Evolutionary conservation across 2,888 invertebrate genomes (phyloP), one percentile per base, ranked within the genome.

Genomic region (Oegoconia quadripuncta): DNA sequence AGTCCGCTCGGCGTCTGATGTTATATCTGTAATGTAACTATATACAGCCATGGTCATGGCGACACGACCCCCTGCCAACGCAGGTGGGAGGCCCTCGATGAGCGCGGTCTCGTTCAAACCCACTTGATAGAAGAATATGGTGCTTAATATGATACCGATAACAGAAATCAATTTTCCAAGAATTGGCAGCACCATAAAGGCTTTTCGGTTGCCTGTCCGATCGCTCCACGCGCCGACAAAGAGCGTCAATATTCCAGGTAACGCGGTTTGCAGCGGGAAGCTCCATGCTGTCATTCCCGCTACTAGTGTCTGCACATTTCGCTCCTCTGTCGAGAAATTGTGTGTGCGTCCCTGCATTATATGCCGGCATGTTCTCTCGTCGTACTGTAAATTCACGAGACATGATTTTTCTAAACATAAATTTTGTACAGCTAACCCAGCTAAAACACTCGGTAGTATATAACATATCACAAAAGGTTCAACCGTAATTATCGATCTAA

Each of bases 381-480:
- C 87, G 67, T 88, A 89, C 25, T 79, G 72, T 39, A 89, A 66
- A 54, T 90, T 90, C 30, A 89, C 89, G 44, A 89, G 75, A 65
- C 89, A 90, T 59, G 89, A 80, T 71, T 90, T 90, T 54, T 90
- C 90, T 56, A 89, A 76, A 53, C 89, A 88, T 46, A 91, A 61
- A 58, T 88, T 89, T 48, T 84, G 80, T 18, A 90, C 79, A 5
- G 90, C 90, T 28, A 90, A 69, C 18, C 92, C 91, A 1, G 94
- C 93, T 11, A 91, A 74, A 1, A 91, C 90, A 69, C 90, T 90
- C 31, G 92, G 92, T 59, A 92, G 74, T 31, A 92, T 79, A 58
- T 92, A 92, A 59, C 91, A 91, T 36, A 91, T 82, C 35, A 92
- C 79, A 52, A 92, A 90, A 4, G 92, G 92, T 67, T 92, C 92